Conservation (phyloP, 92 coral and sea anemone species). For the Phenganax stokvisi region DNA sequence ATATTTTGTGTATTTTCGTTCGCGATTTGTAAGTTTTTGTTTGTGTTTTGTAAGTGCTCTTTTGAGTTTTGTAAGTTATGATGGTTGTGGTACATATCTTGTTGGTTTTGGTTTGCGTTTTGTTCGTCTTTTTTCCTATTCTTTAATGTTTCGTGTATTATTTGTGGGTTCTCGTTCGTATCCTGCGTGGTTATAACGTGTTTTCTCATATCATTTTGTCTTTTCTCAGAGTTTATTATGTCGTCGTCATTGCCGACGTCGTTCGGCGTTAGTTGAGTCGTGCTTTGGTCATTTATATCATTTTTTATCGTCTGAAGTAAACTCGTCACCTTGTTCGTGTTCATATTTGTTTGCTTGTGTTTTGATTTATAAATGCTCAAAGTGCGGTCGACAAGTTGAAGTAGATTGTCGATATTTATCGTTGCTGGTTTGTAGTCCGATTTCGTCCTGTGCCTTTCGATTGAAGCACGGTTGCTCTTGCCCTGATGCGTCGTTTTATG, state of each 20-base stretch:
- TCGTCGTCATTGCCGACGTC: conserved; percentile 16
- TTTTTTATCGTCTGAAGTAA: neutral
- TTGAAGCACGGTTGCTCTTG: conserved; percentile 19
- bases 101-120: conserved; percentile 3
- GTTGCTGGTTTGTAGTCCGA: conserved; percentile 32
- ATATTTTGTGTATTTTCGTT: neutral
- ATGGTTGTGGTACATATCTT: too few relatives aligned
- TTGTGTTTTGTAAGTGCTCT: neutral
- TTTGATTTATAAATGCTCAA: conserved; percentile 28
- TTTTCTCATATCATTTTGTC: too few relatives aligned
- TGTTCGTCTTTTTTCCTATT: conserved; percentile 8
- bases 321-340: conserved; percentile 30
- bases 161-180: too few relatives aligned
- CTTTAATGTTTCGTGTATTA: too few relatives aligned
- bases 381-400: conserved; percentile 32
- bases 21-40: neutral
- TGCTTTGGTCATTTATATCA: neutral
- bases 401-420: conserved; percentile 33
- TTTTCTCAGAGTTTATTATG: too few relatives aligned
- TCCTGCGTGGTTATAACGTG: too few relatives aligned
- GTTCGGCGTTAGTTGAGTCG: neutral
- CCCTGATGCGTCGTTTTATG: neutral
- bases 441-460: conserved; percentile 19
- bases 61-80: too few relatives aligned
- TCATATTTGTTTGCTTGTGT: conserved; percentile 8